Base-by-base conservation (phyloP, 2,797 vertebrate genomes). In the Loriculus beryllinus region DNA sequence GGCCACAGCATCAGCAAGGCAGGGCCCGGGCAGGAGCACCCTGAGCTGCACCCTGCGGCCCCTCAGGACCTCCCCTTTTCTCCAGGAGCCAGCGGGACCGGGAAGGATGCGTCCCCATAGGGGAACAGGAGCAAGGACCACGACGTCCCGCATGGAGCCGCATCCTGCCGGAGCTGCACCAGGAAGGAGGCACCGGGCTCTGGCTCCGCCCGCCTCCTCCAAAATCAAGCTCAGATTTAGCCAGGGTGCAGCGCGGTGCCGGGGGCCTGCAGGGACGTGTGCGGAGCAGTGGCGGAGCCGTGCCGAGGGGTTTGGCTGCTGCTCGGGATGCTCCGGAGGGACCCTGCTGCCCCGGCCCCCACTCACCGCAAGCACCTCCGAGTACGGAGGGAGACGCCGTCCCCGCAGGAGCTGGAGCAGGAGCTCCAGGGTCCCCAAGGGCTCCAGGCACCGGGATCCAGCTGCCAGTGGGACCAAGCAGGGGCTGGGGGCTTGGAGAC, bases 361-460 rank as follows among this genome's bases (percentile, higher is more conserved):
- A 51, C 97, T 95, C 92, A 98, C 98, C 96, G 91, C 89, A 96
- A 69, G 54, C 98, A 98, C 18, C 89, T 63, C 39, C 98, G 96
- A 29, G 88, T 94, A 42, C 97, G 97, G 23, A 98, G 77, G 0
- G 97, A 90, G 3, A 97, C 96, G 0, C 98, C 97, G 2, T 86
- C 96, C n/a, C 98, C 98, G 0, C 98, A 98, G 2, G 97, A 97
- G 85, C 96, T 98, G 82, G 98, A 98, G 48, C 98, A 98, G 51
- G 91, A 59, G 40, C 96, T 98, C 98, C 98, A 98, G 28, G 97
- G 76, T 3, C 95, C 97, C 98, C 98, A 98, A 1, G 87, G 60
- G 1, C 90, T 95, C 98, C 98, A 98, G 17, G 86, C 8, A 0
- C 97, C 92, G 43, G 8, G 51, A n/a, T 71, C 15, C 1, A 2